Base-by-base conservation (phyloP, 2,888 invertebrate species). In the Sphinx pinastri region DNA sequence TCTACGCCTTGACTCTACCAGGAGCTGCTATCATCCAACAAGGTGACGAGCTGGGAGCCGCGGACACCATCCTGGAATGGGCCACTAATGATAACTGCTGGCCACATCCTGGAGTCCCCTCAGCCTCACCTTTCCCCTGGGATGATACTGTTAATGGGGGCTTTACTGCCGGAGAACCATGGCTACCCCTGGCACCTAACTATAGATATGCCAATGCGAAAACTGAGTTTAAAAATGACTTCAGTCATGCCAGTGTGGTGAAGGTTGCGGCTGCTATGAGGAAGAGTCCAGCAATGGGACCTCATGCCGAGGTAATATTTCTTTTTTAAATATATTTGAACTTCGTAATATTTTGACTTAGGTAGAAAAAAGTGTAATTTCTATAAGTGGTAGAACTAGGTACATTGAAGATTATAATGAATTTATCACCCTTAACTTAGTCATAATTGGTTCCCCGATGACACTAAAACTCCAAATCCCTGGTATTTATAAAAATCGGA, bases 21-120 rank as follows among this genome's bases (percentile, higher is more conserved):
- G 98, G 98, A 31, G 95, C 97, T 0, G 94, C 96, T 0, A 93
- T 97, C 45, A 96, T 97, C 31, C 97, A 98, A 83, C 97, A 98
- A 85, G 98, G 97, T 13, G 97, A 97, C 76, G 97, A 97, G 80
- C 94, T 97, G 1, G 97, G 96, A 0, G 83, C 85, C 0, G 88
- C 89, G 0, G 93, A 93, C 71, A 84, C 96, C 91, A 95, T 95
- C 93, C 82, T 95, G 77, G 81, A 88, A 79, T 85, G 93, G 95
- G 79, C 87, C 73, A 72, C 88, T 75, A 88, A 63, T 75, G 93
- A 72, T 86, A 94, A 79, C 85, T 94, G 86, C 87, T 96, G 90
- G 89, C 86, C 96, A 87, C 66, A 94, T 89, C 0, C 45, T 2
- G 52, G 77, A 0, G 71, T 69, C 2, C 79, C 92, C 0, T 85